Evolutionary conservation across 2,113 vertebrate species (phyloP), one percentile per base, ranked within the genome.

Genomic region (Donacobius atricapilla): DNA sequence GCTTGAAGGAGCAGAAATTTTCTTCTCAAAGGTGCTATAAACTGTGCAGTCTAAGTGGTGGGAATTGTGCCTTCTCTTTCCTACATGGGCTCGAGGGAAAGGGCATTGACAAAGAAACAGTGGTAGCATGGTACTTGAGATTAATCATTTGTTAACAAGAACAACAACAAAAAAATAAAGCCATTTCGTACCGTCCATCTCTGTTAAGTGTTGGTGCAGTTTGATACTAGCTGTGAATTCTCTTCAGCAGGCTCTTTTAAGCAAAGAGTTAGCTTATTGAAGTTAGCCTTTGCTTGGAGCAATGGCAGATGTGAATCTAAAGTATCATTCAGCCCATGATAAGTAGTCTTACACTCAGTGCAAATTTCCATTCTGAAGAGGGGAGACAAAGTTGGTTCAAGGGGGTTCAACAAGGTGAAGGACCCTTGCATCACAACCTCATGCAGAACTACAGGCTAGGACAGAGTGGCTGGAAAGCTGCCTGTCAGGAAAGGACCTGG

Each of bases 401-500:
- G 40, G 8, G 6, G 8, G 3, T 28, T 72, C 37, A 44, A 42
- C 8, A 81, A 23, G 23, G 37, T 13, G 4, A 65, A 65, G 8
- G 9, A 2, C 18, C 18, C 21, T 31, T 25, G 35, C 9, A 31
- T 80, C 50, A 64, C 13, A 40, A 3, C 16, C 7, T 40, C 48
- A 71, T 0, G 0, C 40, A 40, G 48, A 0, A 2, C 24, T 40
- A 12, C 25, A 35, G 22, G 11, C 40, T 71, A 25, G 21, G 13
- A 5, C 40, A 54, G 20, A 54, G 7, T 7, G 14, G 14, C 40
- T 79, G 48, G 56, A 64, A 64, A 56, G 7, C 28, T 47, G 65
- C 24, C 25, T 28, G 21, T 28, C 16, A 40, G 35, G 8, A 56
- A 64, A 80, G 57, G 30, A 64, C 25, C 13, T 48, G 24, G 2